Percentiles rank a stretch among this genome's conserved stretches.
Conservation (phyloP, 2,888 invertebrate species). For the Parasteatoda lunata region DNA sequence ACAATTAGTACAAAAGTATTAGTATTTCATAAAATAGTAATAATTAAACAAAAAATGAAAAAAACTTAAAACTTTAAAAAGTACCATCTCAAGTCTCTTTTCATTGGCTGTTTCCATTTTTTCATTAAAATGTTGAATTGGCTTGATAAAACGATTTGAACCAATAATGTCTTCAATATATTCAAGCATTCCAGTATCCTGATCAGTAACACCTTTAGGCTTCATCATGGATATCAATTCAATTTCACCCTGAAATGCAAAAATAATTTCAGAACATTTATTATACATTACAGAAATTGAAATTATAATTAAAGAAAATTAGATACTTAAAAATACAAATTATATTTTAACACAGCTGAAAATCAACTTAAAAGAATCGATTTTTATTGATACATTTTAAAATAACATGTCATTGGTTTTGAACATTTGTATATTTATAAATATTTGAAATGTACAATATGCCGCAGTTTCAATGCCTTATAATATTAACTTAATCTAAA, state of each 20-base stretch:
- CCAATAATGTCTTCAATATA: constrained; percentile 99
- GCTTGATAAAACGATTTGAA: constrained; percentile 80
- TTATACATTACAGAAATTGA: too few species aligned
- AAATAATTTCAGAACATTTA: too few species aligned
- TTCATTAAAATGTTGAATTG: constrained; percentile 84
- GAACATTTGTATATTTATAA: too few species aligned
- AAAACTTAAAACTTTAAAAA: background rate
- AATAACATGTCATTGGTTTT: too few species aligned
- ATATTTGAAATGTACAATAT: too few species aligned
- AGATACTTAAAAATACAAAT: too few species aligned
- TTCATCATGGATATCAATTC: constrained; percentile 99
- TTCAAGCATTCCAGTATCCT: constrained; percentile 97
- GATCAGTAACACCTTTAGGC: constrained; percentile 86
- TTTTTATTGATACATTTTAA: too few species aligned
- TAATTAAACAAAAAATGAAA: background rate
- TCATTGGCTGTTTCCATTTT: constrained; percentile 85
- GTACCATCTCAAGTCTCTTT: constrained; percentile 82
- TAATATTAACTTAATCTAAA: too few species aligned
- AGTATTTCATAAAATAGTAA: background rate
- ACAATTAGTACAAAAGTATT: background rate
- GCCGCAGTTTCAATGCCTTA: too few species aligned
- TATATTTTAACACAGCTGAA: too few species aligned
- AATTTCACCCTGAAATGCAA: constrained; percentile 88
- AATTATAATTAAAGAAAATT: too few species aligned
- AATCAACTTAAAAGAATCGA: too few species aligned